A percentile compares a stretch with the other conserved stretches of the same genome.
Conservation (phyloP, 2,888 invertebrate genomes). For the Anthoptus insignis region DNA sequence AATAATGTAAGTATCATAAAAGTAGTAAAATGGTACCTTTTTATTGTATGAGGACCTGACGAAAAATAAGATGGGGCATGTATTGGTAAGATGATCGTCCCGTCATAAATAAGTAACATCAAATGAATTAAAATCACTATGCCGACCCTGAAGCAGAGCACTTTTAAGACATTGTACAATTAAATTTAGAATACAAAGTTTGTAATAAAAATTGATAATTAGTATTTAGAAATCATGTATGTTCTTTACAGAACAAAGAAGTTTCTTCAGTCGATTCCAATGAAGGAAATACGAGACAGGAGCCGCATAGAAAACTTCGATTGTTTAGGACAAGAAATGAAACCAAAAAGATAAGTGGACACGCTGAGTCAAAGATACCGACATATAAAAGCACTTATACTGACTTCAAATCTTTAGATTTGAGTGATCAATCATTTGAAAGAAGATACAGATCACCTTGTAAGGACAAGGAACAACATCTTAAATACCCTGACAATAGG, state of each 20-base stretch:
- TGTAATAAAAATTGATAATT: too few species aligned
- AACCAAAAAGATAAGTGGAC: slow-evolving; percentile 86
- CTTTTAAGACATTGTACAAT: too few species aligned
- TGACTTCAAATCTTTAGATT: slow-evolving; percentile 75
- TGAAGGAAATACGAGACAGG: slow-evolving; percentile 79
- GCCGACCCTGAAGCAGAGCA: too few species aligned
- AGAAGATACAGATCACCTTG: slow-evolving; percentile 78
- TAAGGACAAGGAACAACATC: slow-evolving; percentile 78
- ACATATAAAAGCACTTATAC: slow-evolving; percentile 65
- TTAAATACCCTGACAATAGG: slow-evolving; percentile 73
- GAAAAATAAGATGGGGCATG: too few species aligned
- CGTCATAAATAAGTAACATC: too few species aligned
- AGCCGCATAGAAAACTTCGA: slow-evolving; percentile 87
- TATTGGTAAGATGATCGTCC: too few species aligned
- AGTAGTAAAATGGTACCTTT: too few species aligned
- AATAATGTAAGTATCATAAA: slow-evolving; percentile 66
- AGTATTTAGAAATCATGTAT: too few species aligned
- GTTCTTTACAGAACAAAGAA: slow-evolving; percentile 69
- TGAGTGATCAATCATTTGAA: slow-evolving; percentile 72
- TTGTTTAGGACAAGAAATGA: slow-evolving; percentile 92
- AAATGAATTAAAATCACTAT: too few species aligned
- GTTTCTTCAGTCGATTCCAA: slow-evolving; percentile 88
- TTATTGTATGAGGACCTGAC: too few species aligned
- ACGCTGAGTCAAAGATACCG: slow-evolving; percentile 65
- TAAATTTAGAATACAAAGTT: too few species aligned